Evolutionary conservation across 2,113 vertebrate genomes (phyloP), one percentile per base, ranked within the genome.

Genomic region (Camarhynchus parvulus): DNA sequence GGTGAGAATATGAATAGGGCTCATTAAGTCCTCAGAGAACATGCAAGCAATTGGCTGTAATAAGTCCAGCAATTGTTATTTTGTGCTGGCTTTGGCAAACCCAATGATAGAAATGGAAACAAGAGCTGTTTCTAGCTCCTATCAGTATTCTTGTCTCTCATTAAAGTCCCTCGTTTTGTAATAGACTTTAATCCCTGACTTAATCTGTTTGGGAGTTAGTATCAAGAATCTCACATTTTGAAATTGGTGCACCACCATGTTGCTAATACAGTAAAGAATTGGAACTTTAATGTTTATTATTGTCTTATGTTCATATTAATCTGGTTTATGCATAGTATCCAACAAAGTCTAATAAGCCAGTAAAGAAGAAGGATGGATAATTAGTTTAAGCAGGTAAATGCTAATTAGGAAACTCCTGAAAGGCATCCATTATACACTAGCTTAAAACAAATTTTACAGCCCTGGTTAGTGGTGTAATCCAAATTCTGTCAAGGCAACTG

Each of bases 401-500:
- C 98, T 98, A 98, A 98, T 98, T 98, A 98, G 97, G 95, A 97
- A 97, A 97, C 97, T 98, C 97, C 97, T 98, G 97, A 98, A 98
- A 98, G 97, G 97, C 97, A 98, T 98, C 97, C 97, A 98, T 98
- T 98, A 98, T 97, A 97, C 96, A 97, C 97, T 95, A 97, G 96
- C 97, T 98, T 97, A 97, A 97, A 98, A 98, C 96, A 98, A 98
- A 97, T 98, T 98, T 98, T 98, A 97, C 97, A 98, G 97, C 97
- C 96, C 98, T 98, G 97, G 97, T 98, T 98, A 98, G 97, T 98
- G 93, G 97, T 97, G 95, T 98, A 98, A 98, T 98, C 98, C 98
- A 98, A 98, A 98, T 98, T 98, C 98, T 98, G 98, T 98, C 98
- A 99, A 98, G 98, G 98, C 98, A 98, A 98, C 98, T 99, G 98